Evolutionary conservation across 2,888 invertebrate species (phyloP), one percentile per base, ranked within the genome.

Genomic region (Orthonevra nobilis): DNA sequence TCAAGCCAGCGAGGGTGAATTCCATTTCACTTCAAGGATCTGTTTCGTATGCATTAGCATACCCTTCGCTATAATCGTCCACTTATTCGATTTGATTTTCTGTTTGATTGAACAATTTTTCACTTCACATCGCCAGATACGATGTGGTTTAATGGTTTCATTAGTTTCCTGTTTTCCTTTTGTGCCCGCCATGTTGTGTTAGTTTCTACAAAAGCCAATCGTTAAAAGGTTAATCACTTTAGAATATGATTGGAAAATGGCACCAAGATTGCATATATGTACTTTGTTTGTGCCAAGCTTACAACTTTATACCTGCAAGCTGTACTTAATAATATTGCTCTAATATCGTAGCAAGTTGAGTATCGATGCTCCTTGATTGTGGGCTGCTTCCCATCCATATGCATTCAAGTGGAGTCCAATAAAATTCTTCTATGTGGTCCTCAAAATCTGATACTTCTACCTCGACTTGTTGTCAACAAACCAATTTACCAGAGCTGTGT

Each of bases 71-170:
- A 61, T 79, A 79, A 79, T 79, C 79, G 79, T 48, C 72, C 60
- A 79, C 79, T 79, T 79, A 79, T 79, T 68, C 72, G 72, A 79
- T 79, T 73, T 68, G 79, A 79, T 79, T 79, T 79, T 79, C 68
- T 73, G 68, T 79, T 73, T 79, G 79, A 79, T 79, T 79, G 79
- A 79, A 68, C 79, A 79, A 79, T 79, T 79, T 79, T 79, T 79
- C 79, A 73, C 66, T 79, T 56, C 40, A 56, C 42, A 30, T 54
- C 17, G 40, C 36, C 52, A 54, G 38, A 46, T 60, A 61, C 36
- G 74, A 50, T 20, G 64, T 30, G 66, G 73, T 56, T 73, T 69
- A 79, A 79, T 79, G 72, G 79, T 73, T 79, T 79, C 73, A 73
- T 79, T 79, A 73, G 73, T 28, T 46, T 38, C 34, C 34, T 56